A percentile compares a stretch with the other conserved stretches of the same genome.
Conservation (phyloP, 2,113 vertebrate genomes). For the Sarotherodon lohbergeri region DNA sequence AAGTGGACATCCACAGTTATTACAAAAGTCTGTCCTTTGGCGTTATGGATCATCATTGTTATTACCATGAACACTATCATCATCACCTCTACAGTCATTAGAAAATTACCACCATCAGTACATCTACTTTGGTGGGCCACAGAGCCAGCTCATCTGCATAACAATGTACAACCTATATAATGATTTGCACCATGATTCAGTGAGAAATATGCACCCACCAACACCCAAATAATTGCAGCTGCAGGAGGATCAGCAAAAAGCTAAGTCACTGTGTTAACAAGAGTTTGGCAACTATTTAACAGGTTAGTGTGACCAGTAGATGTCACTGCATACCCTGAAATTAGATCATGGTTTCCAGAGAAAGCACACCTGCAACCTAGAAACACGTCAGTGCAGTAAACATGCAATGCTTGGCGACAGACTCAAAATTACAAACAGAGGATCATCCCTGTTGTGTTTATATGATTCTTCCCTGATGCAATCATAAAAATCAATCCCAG, state of each 20-base stretch:
- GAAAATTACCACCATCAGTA: neutral
- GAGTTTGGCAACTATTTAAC: neutral
- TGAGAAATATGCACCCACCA: neutral
- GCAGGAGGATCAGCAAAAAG: neutral
- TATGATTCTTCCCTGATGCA: neutral
- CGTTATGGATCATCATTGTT: neutral
- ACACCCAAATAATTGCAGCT: neutral
- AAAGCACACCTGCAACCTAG: constrained; percentile 4
- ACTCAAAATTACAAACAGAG: constrained; percentile 3
- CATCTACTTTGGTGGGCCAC: neutral
- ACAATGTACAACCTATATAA: neutral
- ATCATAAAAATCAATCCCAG: constrained; percentile 3
- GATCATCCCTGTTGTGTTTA: neutral
- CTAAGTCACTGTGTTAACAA: neutral
- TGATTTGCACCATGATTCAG: neutral
- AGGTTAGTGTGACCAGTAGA: constrained; percentile 13
- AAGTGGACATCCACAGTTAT: constrained; percentile 1
- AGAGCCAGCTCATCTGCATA: neutral
- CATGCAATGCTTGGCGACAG: neutral
- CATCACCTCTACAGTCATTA: neutral
- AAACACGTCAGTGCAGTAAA: neutral
- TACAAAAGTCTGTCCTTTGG: neutral
- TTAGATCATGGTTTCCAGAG: neutral
- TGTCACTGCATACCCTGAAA: constrained; percentile 23
- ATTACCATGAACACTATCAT: neutral